A percentile compares a stretch with the other conserved stretches of the same genome.
phyloP scores from a whole-genome alignment of 2,797 vertebrate species.

The Florisuga fusca region DNA sequence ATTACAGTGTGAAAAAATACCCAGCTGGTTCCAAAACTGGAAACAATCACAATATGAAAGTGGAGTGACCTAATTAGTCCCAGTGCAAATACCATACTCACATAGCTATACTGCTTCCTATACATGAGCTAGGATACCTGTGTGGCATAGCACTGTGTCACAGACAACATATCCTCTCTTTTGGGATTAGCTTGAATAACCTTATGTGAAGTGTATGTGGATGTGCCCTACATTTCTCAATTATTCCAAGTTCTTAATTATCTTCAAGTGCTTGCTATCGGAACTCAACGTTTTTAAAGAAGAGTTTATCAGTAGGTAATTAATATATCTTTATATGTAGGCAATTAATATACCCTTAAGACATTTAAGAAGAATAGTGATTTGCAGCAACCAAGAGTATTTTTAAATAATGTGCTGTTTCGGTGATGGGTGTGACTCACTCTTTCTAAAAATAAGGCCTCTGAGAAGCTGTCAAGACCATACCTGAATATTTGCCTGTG shows the following conservation, averaged over 20 bases:
- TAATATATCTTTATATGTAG: constrained; percentile 64
- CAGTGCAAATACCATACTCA: constrained; percentile 35
- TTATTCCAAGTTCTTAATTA: constrained; percentile 67
- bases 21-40: background rate
- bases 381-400: constrained; percentile 16
- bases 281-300: constrained; percentile 59
- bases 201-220: constrained; percentile 39
- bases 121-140: background rate
- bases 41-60: constrained; percentile 24
- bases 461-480: constrained; percentile 1
- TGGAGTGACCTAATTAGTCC: constrained; percentile 63
- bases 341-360: constrained; percentile 50
- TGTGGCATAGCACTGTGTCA: background rate
- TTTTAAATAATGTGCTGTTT: constrained; percentile 38
- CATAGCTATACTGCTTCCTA: background rate
- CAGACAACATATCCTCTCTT: constrained; percentile 10
- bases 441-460: constrained; percentile 16
- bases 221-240: constrained; percentile 54
- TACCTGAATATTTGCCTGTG: background rate
- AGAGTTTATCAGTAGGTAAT: constrained; percentile 60
- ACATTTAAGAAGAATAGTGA: constrained; percentile 28
- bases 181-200: constrained; percentile 41
- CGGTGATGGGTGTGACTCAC: background rate
- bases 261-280: constrained; percentile 56
- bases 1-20: background rate